Evolutionary conservation across 2,888 invertebrate genomes (phyloP).

Genomic region (Antheraea assamensis): DNA sequence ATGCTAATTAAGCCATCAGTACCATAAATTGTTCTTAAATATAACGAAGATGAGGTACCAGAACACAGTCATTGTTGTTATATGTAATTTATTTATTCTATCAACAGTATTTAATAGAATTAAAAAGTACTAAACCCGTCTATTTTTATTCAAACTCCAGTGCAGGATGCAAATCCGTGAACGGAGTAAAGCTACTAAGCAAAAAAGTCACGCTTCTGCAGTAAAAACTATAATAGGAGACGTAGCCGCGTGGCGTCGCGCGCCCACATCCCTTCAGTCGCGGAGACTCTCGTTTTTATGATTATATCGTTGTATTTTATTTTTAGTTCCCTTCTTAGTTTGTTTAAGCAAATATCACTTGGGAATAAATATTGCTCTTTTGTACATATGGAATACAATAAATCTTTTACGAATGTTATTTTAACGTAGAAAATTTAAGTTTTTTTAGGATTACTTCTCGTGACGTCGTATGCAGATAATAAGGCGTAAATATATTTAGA

Average conservation of each 20-base stretch:
- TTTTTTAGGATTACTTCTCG: not conserved
- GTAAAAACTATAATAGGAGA: slow-evolving; percentile 53
- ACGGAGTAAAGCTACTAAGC: slow-evolving; percentile 41
- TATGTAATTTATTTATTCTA: not conserved
- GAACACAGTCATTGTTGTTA: not conserved
- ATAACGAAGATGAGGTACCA: no score
- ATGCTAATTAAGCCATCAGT: no score
- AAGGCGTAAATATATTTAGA: not conserved
- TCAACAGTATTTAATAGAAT: slow-evolving; percentile 29
- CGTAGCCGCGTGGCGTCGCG: slow-evolving; percentile 25
- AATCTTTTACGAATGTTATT: slow-evolving; percentile 4
- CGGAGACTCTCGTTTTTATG: slow-evolving; percentile 27
- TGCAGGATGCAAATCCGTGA: slow-evolving; percentile 22
- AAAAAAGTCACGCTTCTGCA: slow-evolving; percentile 57
- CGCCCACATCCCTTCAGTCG: slow-evolving; percentile 29
- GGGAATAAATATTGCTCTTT: slow-evolving; percentile 12
- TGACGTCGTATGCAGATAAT: not conserved
- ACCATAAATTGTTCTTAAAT: no score
- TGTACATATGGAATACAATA: slow-evolving; percentile 5
- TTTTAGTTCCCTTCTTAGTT: slow-evolving; percentile 24
- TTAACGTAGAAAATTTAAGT: not conserved
- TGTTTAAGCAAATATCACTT: slow-evolving; percentile 18
- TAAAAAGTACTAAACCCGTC: slow-evolving; percentile 24
- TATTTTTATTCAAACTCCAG: slow-evolving; percentile 44
- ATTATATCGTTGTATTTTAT: slow-evolving; percentile 27